Evolutionary conservation across 2,888 invertebrate species (phyloP).

Genomic region (Ennomos fuscantarius): DNA sequence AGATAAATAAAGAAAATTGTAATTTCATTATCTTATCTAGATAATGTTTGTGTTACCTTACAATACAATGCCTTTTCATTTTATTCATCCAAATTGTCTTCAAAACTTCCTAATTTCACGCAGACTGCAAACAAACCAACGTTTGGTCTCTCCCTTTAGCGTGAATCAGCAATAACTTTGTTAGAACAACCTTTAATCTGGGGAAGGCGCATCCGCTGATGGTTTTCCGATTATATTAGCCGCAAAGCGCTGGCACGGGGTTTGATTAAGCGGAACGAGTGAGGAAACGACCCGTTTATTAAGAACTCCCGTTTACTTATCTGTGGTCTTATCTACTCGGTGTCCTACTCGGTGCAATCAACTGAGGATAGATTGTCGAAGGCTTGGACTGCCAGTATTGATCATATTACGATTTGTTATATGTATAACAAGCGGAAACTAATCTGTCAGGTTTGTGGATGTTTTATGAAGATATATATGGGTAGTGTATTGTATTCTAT

Average conservation of each 20-base stretch:
- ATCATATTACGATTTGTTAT: too few relatives aligned
- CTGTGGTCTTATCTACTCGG: slow-evolving; percentile 14
- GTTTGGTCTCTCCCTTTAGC: slow-evolving; percentile 35
- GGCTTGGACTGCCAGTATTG: not conserved
- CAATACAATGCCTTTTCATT: too few relatives aligned
- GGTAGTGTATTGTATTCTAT: too few relatives aligned
- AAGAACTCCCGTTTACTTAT: slow-evolving; percentile 36
- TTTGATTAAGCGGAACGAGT: slow-evolving; percentile 69
- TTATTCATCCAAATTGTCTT: too few relatives aligned
- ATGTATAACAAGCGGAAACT: too few relatives aligned
- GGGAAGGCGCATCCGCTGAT: slow-evolving; percentile 64
- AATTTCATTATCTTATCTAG: too few relatives aligned
- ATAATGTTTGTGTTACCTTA: too few relatives aligned
- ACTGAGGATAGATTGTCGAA: slow-evolving; percentile 11
- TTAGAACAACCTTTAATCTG: slow-evolving; percentile 66
- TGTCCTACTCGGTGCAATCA: slow-evolving; percentile 24
- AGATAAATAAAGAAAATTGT: too few relatives aligned
- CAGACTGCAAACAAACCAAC: slow-evolving; percentile 8
- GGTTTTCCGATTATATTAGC: slow-evolving; percentile 79
- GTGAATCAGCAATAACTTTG: slow-evolving; percentile 57
- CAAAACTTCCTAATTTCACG: too few relatives aligned
- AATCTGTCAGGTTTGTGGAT: too few relatives aligned
- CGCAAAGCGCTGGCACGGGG: slow-evolving; percentile 56
- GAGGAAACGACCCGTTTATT: slow-evolving; percentile 59
- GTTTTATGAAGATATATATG: too few relatives aligned